Evolutionary conservation across 2,888 invertebrate species (phyloP), one percentile per base, ranked within the genome.

Genomic region (Lymantria monacha): DNA sequence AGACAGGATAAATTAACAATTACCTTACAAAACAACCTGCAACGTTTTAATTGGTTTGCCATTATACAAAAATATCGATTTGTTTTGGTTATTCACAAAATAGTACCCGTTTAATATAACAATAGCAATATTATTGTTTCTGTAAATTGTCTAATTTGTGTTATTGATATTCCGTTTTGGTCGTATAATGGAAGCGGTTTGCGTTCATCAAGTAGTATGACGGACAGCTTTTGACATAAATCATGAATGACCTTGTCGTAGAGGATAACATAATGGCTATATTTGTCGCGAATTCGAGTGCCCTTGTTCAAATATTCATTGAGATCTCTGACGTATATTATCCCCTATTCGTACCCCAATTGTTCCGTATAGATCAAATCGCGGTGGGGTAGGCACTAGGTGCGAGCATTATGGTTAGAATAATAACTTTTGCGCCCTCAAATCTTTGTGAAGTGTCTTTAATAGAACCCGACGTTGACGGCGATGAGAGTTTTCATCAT

Each of bases 401-500:
- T 70, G 30, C 46, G 43, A 49, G 46, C 49, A 73, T 72, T 74
- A 72, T 79, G 79, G 78, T 74, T 66, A 65, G 68, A 72, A 74
- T 69, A 69, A 76, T 76, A 76, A 75, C 77, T 70, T 70, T 68
- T 73, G 66, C 75, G 78, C 81, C 79, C 85, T 86, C 79, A 70
- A 87, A 85, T 81, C 80, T 78, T 71, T 74, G 78, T 81, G 76
- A 86, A 87, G 89, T 86, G 85, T 83, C 81, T 79, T 78, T 86
- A 87, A 87, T 85, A 85, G 81, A 81, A 76, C 82, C 70, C 78
- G 72, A 70, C 72, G 83, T 81, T 73, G 69, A 66, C 73, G 76
- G 82, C 79, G 79, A 80, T 78, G 82, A 86, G 83, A 79, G 85
- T 82, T 84, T 85, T 86, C 76, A 72, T 80, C 70, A 80, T 75